Percentiles rank a stretch among this genome's conserved stretches.
phyloP scores from a whole-genome alignment of 2,113 vertebrate species.

The Eleginops maclovinus region DNA sequence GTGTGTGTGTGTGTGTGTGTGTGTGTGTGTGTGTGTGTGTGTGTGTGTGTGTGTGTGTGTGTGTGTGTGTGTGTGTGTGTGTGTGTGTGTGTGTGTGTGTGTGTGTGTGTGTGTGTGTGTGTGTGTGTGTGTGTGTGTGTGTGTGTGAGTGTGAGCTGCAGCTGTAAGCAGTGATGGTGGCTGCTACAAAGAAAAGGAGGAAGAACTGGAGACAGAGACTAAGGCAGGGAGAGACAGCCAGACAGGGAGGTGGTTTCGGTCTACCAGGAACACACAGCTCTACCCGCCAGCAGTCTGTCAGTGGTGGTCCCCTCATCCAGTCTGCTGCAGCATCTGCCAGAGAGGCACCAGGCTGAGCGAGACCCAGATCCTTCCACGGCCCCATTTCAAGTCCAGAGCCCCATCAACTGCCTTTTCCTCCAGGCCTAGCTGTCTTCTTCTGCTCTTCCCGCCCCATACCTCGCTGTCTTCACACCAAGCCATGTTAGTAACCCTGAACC shows the following conservation, averaged over 20 bases:
- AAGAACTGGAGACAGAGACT: constrained; percentile 55
- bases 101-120: constrained; percentile 51
- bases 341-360: constrained; percentile 76
- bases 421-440: constrained; percentile 67
- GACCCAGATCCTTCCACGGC: constrained; percentile 66
- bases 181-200: constrained; percentile 38
- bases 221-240: constrained; percentile 52
- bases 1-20: constrained; percentile 45
- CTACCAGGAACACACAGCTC: constrained; percentile 72
- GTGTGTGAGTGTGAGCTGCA: constrained; percentile 57
- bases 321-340: constrained; percentile 91
- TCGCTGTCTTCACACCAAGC: constrained; percentile 63
- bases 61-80: constrained; percentile 45
- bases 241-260: constrained; percentile 74
- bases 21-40: constrained; percentile 53
- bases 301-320: constrained; percentile 85
- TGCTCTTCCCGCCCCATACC: constrained; percentile 40
- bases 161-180: constrained; percentile 53
- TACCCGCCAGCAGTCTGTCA: constrained; percentile 77
- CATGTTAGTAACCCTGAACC: constrained; percentile 51
- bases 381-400: constrained; percentile 64
- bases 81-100: constrained; percentile 43
- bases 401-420: constrained; percentile 64
- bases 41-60: constrained; percentile 47
- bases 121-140: constrained; percentile 45